Percentiles rank a stretch among this genome's conserved stretches.
Evolutionary conservation across 2,888 invertebrate species (phyloP).

Genomic region (Electrophaes corylata): DNA sequence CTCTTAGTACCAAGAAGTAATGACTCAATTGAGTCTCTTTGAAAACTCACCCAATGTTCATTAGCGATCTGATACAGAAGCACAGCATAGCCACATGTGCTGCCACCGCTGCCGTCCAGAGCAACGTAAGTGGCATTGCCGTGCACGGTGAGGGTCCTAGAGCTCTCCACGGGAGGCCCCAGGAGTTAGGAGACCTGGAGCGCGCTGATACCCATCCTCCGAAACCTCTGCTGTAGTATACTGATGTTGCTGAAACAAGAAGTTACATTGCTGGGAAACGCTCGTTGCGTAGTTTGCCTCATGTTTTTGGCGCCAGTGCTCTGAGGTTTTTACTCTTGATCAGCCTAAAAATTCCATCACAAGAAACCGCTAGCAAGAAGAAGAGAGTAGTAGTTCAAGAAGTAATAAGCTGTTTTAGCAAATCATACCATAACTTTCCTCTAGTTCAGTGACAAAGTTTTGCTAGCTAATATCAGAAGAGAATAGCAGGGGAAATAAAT

Average conservation of each 20-base stretch:
- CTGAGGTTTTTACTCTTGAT: background rate
- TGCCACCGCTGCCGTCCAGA: conserved; percentile 67
- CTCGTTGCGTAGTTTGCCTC: no score
- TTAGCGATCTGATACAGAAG: conserved; percentile 67
- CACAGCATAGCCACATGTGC: conserved; percentile 73
- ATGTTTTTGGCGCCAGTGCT: no score
- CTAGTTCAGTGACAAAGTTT: no score
- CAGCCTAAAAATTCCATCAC: no score
- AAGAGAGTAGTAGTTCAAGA: no score
- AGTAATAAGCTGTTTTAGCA: no score
- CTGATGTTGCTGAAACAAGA: conserved; percentile 64
- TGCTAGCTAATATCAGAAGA: no score
- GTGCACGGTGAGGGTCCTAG: conserved; percentile 76
- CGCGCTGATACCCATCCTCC: conserved; percentile 76
- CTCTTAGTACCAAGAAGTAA: no score
- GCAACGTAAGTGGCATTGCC: conserved; percentile 68
- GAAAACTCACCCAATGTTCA: conserved; percentile 68
- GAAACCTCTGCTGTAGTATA: conserved; percentile 78
- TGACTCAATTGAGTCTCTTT: background rate
- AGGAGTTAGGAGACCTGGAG: conserved; percentile 56
- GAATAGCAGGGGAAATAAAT: no score
- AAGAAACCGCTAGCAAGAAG: no score
- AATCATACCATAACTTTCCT: no score
- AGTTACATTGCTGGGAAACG: no score
- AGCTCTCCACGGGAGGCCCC: conserved; percentile 76